phyloP scores from a whole-genome alignment of 92 coral and sea anemone species.

The Zoanthus gigantus region DNA sequence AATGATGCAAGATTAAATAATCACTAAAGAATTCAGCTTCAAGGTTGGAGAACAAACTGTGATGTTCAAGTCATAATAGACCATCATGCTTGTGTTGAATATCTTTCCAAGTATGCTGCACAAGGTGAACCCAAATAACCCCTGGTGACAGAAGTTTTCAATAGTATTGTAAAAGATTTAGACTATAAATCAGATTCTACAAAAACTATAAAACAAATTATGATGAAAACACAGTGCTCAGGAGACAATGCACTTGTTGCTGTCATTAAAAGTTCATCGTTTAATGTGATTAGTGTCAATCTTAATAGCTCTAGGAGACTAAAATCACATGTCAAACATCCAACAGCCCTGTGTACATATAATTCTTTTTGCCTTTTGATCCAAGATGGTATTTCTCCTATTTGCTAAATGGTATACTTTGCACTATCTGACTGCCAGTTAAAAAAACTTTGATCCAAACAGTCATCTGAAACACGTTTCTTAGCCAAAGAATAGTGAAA shows the following conservation, averaged over 20 bases:
- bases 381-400: conserved; percentile 10
- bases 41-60: neutral
- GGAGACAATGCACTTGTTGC: conserved; percentile 28
- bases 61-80: neutral
- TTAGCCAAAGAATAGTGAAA: neutral
- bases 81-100: conserved; percentile 40
- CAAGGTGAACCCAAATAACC: conserved; percentile 54
- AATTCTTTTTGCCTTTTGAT: conserved; percentile 14
- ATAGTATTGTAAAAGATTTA: conserved; percentile 26
- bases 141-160: conserved; percentile 37
- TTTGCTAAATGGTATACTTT: conserved; percentile 34
- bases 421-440: conserved; percentile 4
- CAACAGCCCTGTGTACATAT: conserved; percentile 14
- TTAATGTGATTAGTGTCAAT: neutral
- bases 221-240: conserved; percentile 39
- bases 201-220: conserved; percentile 41
- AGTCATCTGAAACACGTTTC: neutral
- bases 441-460: neutral
- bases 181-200: conserved; percentile 14
- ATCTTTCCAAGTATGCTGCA: conserved; percentile 53
- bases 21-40: conserved; percentile 31
- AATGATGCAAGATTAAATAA: conserved; percentile 49
- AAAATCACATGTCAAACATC: conserved; percentile 13
- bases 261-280: conserved; percentile 30
- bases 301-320: conserved; percentile 37